These are phyloP conservation scores for Rhinoderma darwinii DNA, from an alignment of 2,113 vertebrate species.

Conservation along the genomic window DNA sequence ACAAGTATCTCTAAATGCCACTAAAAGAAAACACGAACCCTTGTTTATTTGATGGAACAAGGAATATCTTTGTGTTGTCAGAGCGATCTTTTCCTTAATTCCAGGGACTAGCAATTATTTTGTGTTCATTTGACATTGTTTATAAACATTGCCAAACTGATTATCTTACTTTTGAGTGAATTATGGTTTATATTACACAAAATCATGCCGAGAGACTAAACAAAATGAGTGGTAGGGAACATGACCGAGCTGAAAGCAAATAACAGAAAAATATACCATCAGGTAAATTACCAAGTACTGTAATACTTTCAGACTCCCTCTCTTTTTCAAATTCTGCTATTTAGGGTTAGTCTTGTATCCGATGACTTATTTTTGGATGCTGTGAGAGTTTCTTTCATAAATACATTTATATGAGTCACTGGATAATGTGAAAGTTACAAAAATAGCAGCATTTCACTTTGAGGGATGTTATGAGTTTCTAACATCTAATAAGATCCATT, in stretches of 20 bases:
- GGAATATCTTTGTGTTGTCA: conserved; percentile 40
- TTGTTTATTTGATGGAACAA: conserved; percentile 40
- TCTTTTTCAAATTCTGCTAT: background rate
- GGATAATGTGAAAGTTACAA: background rate
- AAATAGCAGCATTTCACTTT: background rate
- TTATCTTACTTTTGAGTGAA: conserved; percentile 40
- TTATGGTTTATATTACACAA: conserved; percentile 47
- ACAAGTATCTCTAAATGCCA: conserved; percentile 25
- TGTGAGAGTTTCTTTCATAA: background rate
- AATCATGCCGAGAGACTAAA: conserved; percentile 39
- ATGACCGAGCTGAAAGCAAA: conserved; percentile 16
- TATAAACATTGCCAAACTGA: conserved; percentile 42
- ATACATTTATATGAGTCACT: background rate
- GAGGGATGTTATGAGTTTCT: background rate
- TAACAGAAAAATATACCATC: background rate
- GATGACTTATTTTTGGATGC: background rate
- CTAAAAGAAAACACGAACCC: conserved; percentile 22
- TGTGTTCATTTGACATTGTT: conserved; percentile 40
- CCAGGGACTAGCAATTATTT: conserved; percentile 11
- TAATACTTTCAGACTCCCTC: background rate
- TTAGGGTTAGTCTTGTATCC: background rate
- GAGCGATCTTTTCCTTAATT: background rate
- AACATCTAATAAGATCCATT: background rate
- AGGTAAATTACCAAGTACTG: conserved; percentile 3
- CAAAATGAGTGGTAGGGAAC: conserved; percentile 43